Base-by-base conservation (phyloP, 1,140 invertebrate species). In the Phymastichus coffea region DNA sequence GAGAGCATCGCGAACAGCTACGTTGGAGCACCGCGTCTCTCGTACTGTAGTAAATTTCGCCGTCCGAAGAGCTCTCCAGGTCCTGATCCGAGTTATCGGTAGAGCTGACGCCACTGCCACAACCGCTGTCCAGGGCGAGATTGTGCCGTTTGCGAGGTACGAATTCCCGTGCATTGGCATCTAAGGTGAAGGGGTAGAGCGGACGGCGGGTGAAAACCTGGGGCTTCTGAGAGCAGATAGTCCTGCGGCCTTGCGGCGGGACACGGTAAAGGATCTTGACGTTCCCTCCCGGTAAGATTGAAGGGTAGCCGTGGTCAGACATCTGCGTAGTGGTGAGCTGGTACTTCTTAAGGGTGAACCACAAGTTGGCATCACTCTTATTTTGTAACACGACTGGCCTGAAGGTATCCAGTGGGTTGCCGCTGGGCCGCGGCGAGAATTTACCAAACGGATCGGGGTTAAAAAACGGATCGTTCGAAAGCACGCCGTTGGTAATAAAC, bases 1-100 rank as follows among this genome's bases (percentile, higher is more conserved):
- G 83, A 25, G 81, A 80, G 80, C 93, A 95, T 26, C 93, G 83
- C 8, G 84, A 83, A 76, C 93, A 95, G 12, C 80, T 76, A 53
- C 85, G 82, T 70, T 85, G 80, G 60, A 75, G 23, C 40, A 14
- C 58, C 59, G 35, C 33, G 12, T n/a, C 33, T 10, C 41, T 75
- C 76, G 4, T n/a, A n/a, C n/a, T n/a, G n/a, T n/a, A n/a, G n/a
- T n/a, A n/a, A n/a, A n/a, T n/a, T n/a, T 79, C 75, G 23, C 78
- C 81, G 19, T 82, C 82, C 17, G 81, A 79, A 12, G 71, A 71
- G 25, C 68, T 73, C 68, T 77, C 71, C 69, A 78, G 62, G 69
- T 75, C 58, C 20, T 64, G 43, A 33, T 64, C 52, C 23, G 63
- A 66, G 9, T 47, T 60, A n/a, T 61, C 67, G 0, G 41, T 60